A percentile compares a stretch with the other conserved stretches of the same genome.
Conservation (phyloP, 2,888 invertebrate genomes). For the Uloborus plumipes region DNA sequence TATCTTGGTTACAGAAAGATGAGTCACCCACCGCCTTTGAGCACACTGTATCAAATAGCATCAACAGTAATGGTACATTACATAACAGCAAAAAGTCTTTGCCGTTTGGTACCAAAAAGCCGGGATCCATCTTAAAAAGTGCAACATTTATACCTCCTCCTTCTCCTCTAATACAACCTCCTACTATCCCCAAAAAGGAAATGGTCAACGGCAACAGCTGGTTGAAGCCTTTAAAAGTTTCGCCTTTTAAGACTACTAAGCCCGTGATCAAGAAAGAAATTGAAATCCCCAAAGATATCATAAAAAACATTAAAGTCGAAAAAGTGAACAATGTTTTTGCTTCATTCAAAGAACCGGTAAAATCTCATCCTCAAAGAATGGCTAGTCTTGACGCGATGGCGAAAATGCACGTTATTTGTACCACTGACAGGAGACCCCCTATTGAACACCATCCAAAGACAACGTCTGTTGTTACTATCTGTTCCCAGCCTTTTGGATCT, state of each 20-base stretch:
- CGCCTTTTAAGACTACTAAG: slow-evolving; percentile 16
- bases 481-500: slow-evolving; percentile 31
- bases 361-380: slow-evolving; percentile 56
- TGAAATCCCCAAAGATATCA: slow-evolving; percentile 17
- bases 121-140: slow-evolving; percentile 21
- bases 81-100: slow-evolving; percentile 12
- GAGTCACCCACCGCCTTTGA: neutral
- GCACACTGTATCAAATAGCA: slow-evolving; percentile 14
- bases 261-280: slow-evolving; percentile 23
- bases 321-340: slow-evolving; percentile 23
- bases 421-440: slow-evolving; percentile 43
- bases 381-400: slow-evolving; percentile 61
- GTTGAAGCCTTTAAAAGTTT: slow-evolving; percentile 14
- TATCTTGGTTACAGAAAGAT: slow-evolving; percentile 17
- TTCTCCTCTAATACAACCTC: neutral
- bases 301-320: slow-evolving; percentile 20
- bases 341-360: slow-evolving; percentile 14
- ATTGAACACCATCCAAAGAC: slow-evolving; percentile 36
- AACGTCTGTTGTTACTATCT: slow-evolving; percentile 19
- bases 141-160: slow-evolving; percentile 29
- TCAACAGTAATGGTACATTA: slow-evolving; percentile 35
- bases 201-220: slow-evolving; percentile 17
- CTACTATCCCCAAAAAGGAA: slow-evolving; percentile 8
- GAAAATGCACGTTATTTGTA: slow-evolving; percentile 60
- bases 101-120: slow-evolving; percentile 17